A percentile compares a stretch with the other conserved stretches of the same genome.
Evolutionary conservation across 2,888 invertebrate species (phyloP).

Genomic region (Dendrolimus houi): DNA sequence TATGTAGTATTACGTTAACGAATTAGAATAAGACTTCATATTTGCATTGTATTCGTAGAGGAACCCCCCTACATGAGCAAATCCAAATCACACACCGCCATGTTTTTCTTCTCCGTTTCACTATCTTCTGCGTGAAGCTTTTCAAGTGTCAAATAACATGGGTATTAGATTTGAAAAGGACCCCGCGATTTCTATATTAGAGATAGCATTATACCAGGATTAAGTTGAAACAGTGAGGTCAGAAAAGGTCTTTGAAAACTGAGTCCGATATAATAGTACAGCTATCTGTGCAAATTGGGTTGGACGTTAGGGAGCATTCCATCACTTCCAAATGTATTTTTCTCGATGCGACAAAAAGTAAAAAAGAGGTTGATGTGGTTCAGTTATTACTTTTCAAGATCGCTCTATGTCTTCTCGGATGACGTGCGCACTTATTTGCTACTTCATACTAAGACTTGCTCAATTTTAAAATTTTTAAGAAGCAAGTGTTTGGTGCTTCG

Average conservation of each 20-base stretch:
- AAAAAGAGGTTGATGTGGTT: conserved; percentile 16
- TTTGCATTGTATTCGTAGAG: too few relatives aligned
- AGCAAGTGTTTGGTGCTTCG: too few relatives aligned
- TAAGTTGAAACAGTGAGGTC: conserved; percentile 20
- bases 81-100: too few relatives aligned
- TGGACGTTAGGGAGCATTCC: conserved; percentile 16
- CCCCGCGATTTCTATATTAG: too few relatives aligned
- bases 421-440: neutral
- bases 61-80: too few relatives aligned
- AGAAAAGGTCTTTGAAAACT: conserved; percentile 16
- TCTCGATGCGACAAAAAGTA: conserved; percentile 18
- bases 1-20: too few relatives aligned
- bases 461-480: too few relatives aligned
- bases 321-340: conserved; percentile 18
- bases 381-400: conserved; percentile 13
- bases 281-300: conserved; percentile 28
- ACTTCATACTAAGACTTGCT: neutral
- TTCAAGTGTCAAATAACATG: too few relatives aligned
- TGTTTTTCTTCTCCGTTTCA: too few relatives aligned
- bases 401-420: neutral
- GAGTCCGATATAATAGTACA: conserved; percentile 27
- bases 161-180: too few relatives aligned
- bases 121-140: too few relatives aligned
- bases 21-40: too few relatives aligned
- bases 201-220: conserved; percentile 3